A percentile compares a stretch with the other conserved stretches of the same genome.
Evolutionary conservation across 2,888 invertebrate species (phyloP).

Genomic region (Steromphala cineraria): DNA sequence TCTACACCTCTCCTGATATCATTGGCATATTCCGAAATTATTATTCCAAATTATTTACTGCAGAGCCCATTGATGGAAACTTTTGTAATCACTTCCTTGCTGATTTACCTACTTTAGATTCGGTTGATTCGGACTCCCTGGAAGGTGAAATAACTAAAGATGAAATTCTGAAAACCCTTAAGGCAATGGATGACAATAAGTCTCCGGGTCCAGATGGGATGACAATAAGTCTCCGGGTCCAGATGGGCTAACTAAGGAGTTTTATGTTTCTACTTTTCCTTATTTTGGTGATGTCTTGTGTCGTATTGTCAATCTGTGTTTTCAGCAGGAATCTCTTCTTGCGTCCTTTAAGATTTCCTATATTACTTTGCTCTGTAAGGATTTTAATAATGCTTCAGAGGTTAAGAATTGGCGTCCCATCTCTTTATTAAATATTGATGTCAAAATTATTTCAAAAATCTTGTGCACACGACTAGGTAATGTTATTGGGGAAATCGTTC

Average conservation of each 20-base stretch:
- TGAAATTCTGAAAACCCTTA: neutral
- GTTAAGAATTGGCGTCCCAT: constrained; percentile 44
- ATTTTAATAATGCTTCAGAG: constrained; percentile 25
- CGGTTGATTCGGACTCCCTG: neutral
- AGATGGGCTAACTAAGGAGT: constrained; percentile 44
- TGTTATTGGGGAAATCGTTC: too few species aligned
- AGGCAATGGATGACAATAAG: constrained; percentile 24
- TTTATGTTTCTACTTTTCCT: constrained; percentile 35
- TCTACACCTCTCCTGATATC: neutral
- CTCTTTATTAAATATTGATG: too few species aligned
- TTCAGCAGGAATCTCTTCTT: constrained; percentile 23
- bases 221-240: constrained; percentile 37
- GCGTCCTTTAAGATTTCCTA: constrained; percentile 23
- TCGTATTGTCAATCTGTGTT: constrained; percentile 22
- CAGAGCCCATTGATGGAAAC: neutral
- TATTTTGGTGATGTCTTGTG: constrained; percentile 26
- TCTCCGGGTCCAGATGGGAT: constrained; percentile 44
- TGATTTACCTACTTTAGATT: constrained; percentile 16
- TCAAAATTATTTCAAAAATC: too few species aligned
- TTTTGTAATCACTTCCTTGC: constrained; percentile 4
- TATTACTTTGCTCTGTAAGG: constrained; percentile 44
- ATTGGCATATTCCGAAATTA: neutral
- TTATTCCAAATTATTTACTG: neutral
- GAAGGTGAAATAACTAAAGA: neutral
- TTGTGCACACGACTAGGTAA: too few species aligned